Evolutionary conservation across 2,113 vertebrate species (phyloP).

Genomic region (Vombatus ursinus): DNA sequence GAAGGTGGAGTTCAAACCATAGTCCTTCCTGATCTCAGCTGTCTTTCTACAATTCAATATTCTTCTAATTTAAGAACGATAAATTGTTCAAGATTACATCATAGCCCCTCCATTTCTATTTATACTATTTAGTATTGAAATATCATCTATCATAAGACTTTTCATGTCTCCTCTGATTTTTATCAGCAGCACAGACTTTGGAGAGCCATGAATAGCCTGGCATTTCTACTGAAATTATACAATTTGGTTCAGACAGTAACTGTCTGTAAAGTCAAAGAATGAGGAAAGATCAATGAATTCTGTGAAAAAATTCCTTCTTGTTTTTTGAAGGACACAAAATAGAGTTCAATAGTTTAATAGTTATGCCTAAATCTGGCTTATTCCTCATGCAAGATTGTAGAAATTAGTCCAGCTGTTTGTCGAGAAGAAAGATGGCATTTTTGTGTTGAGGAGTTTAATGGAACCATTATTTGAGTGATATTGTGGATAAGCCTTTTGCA

Average conservation of each 20-base stretch:
- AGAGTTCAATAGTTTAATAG: not conserved
- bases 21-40: not conserved
- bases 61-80: not conserved
- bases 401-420: not conserved
- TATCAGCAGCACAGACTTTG: not conserved
- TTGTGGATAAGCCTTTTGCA: not conserved
- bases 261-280: not conserved
- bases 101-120: not conserved
- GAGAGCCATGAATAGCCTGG: not conserved
- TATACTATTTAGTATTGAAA: not conserved
- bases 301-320: not conserved
- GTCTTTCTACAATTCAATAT: not conserved
- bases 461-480: not conserved
- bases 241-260: not conserved
- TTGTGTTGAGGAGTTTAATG: not conserved
- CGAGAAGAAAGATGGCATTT: not conserved
- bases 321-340: not conserved
- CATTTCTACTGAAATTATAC: not conserved
- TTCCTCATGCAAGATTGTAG: not conserved
- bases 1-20: not conserved
- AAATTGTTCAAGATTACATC: not conserved
- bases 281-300: not conserved
- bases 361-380: not conserved
- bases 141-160: not conserved
- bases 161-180: not conserved